These are phyloP conservation scores for Drosophila siamana DNA, from an alignment of 2,888 invertebrate genomes.

Conservation along the genomic window DNA sequence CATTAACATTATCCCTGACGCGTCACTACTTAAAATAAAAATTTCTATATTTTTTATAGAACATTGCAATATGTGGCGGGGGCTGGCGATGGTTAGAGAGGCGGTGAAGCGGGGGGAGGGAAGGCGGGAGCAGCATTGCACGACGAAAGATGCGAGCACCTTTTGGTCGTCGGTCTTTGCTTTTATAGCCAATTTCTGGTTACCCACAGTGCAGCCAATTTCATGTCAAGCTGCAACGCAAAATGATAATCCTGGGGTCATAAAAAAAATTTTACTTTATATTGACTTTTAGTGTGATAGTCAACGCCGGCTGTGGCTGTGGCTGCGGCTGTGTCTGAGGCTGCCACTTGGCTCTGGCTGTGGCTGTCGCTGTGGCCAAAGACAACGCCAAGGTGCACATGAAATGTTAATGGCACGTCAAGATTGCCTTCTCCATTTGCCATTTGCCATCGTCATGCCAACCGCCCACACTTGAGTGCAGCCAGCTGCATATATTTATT, in stretches of 20 bases:
- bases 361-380: slow-evolving; percentile 40
- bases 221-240: slow-evolving; percentile 77
- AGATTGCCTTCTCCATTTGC: slow-evolving; percentile 63
- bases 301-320: slow-evolving; percentile 56
- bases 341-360: too few relatives aligned
- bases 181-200: slow-evolving; percentile 80
- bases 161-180: slow-evolving; percentile 69
- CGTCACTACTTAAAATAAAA: slow-evolving; percentile 81
- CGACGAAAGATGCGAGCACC: slow-evolving; percentile 53
- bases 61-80: slow-evolving; percentile 21
- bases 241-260: slow-evolving; percentile 81
- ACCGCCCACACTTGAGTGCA: slow-evolving; percentile 11
- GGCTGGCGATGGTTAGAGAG: too few relatives aligned
- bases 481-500: slow-evolving; percentile 68
- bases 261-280: slow-evolving; percentile 81
- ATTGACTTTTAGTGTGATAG: slow-evolving; percentile 80
- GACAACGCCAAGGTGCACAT: slow-evolving; percentile 76
- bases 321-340: not conserved
- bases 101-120: too few relatives aligned
- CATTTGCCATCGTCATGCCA: slow-evolving; percentile 3
- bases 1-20: slow-evolving; percentile 82
- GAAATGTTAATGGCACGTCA: slow-evolving; percentile 79
- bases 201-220: slow-evolving; percentile 80
- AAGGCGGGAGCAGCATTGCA: slow-evolving; percentile 1
- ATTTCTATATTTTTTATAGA: slow-evolving; percentile 75